Conservation (phyloP, 2,888 invertebrate genomes). For the Drosophila lacicola region DNA sequence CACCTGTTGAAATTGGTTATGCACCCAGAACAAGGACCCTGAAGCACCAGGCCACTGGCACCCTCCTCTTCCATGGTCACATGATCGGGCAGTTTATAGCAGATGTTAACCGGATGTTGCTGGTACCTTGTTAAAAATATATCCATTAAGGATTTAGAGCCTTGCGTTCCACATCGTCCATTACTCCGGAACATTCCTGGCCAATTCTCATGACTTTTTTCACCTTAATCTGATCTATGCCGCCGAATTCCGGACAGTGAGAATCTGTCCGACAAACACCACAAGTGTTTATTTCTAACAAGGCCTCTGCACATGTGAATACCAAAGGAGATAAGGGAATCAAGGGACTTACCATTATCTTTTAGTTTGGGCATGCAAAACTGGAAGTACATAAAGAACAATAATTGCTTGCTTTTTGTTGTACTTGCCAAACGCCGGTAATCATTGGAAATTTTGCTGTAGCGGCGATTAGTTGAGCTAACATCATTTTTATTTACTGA, state of each 20-base stretch:
- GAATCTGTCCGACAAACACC: constrained; percentile 99
- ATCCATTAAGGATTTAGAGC: constrained; percentile 71
- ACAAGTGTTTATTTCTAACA: constrained; percentile 94
- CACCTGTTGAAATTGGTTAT: constrained; percentile 93
- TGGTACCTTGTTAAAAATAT: constrained; percentile 89
- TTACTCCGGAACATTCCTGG: constrained; percentile 95
- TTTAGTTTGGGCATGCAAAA: constrained; percentile 22
- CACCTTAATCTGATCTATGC: constrained; percentile 94
- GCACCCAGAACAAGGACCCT: constrained; percentile 92
- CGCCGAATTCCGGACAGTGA: constrained; percentile 94
- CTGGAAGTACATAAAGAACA: too few species aligned
- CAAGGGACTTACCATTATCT: too few species aligned
- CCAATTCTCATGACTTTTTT: constrained; percentile 96
- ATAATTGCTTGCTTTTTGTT: background rate
- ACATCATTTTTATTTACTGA: too few species aligned
- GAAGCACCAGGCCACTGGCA: constrained; percentile 91
- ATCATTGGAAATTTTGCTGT: constrained; percentile 85
- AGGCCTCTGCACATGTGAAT: constrained; percentile 77
- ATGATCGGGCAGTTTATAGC: constrained; percentile 94
- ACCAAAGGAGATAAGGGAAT: too few species aligned
- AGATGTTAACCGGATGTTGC: constrained; percentile 95
- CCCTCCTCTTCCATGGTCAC: constrained; percentile 97
- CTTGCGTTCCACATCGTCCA: constrained; percentile 90
- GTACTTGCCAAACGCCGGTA: constrained; percentile 89
- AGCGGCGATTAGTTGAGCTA: background rate